Base-by-base conservation (phyloP, 2,888 invertebrate species). In the Elegia similella region DNA sequence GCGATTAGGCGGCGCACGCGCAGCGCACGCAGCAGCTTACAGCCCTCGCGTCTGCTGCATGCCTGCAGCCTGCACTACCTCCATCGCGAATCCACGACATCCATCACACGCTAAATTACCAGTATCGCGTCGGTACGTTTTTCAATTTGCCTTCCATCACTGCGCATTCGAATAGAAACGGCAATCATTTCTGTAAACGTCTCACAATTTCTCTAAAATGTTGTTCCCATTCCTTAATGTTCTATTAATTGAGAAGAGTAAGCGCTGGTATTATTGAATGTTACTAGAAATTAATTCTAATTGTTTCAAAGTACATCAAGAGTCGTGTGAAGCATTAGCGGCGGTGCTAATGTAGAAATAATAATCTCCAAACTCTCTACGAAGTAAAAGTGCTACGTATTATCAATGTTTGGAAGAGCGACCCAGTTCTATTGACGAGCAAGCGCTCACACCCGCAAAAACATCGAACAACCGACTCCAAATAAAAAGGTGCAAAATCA, bases 311-410 rank as follows among this genome's bases (percentile, higher is more conserved):
- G 58, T 53, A 54, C 55, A 57, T 52, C 52, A 48, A 46, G 30
- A 23, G 53, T 52, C 43, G 57, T 52, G 52, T 55, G 58, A 60
- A 62, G 60, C 58, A 54, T 59, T 58, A 62, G 63, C 59, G 63
- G 67, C 65, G 57, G 64, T 70, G 64, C 69, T 75, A 76, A 78
- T 70, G 72, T 70, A 71, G 74, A 80, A 78, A 77, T 78, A 78
- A 78, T 78, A 79, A 75, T 75, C 69, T 70, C 58, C 74, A 74
- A 82, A 78, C 75, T 82, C 78, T 82, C 76, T 70, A 65, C 67
- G 62, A 79, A 88, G 88, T 88, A 89, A 89, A 89, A 89, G 89
- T 88, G 79, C 75, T 82, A 69, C 68, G 80, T 79, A 80, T 82
- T 85, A 83, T 83, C 76, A 77, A 74, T 75, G 82, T 78, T 79